These are phyloP conservation scores for Nerophis ophidion DNA, from an alignment of 2,113 vertebrate species.

Conservation along the genomic window DNA sequence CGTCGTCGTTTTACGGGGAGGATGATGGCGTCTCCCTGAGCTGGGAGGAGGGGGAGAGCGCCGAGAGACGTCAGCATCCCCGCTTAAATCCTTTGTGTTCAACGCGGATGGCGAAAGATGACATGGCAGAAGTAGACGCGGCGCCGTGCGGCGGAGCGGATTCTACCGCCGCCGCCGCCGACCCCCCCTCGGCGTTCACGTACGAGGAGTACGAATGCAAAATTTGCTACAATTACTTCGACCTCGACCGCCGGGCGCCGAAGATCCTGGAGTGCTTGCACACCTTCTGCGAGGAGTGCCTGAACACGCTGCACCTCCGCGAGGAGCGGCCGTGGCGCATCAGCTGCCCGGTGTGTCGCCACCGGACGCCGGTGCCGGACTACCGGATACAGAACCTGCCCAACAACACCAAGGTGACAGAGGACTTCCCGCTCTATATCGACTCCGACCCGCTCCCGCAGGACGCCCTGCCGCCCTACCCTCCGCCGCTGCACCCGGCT, in stretches of 20 bases:
- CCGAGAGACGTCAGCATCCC: constrained; percentile 63
- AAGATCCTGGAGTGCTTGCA: constrained; percentile 90
- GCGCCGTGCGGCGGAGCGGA: constrained; percentile 53
- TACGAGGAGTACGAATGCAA: constrained; percentile 92
- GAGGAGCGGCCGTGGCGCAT: constrained; percentile 75
- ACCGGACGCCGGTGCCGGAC: constrained; percentile 85
- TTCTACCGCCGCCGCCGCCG: constrained; percentile 39
- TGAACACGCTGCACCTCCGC: constrained; percentile 83
- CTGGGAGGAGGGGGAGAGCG: constrained; percentile 38
- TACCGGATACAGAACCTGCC: constrained; percentile 83
- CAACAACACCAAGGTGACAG: constrained; percentile 87
- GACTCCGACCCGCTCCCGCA: constrained; percentile 81
- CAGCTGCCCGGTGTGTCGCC: constrained; percentile 86
- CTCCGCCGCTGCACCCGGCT: constrained; percentile 70
- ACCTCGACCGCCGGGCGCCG: constrained; percentile 84
- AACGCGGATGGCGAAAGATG: constrained; percentile 74
- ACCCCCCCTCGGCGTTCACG: constrained; percentile 50
- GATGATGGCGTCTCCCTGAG: constrained; percentile 54
- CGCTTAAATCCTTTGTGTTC: constrained; percentile 68
- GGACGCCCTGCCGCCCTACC: constrained; percentile 77
- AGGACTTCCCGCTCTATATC: constrained; percentile 81
- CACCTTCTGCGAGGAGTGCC: constrained; percentile 92
- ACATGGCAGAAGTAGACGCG: constrained; percentile 78
- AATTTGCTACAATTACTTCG: constrained; percentile 94
- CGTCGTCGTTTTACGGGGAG: constrained; percentile 22